Conservation (phyloP, 2,888 invertebrate genomes). For the Archips crataeganus region DNA sequence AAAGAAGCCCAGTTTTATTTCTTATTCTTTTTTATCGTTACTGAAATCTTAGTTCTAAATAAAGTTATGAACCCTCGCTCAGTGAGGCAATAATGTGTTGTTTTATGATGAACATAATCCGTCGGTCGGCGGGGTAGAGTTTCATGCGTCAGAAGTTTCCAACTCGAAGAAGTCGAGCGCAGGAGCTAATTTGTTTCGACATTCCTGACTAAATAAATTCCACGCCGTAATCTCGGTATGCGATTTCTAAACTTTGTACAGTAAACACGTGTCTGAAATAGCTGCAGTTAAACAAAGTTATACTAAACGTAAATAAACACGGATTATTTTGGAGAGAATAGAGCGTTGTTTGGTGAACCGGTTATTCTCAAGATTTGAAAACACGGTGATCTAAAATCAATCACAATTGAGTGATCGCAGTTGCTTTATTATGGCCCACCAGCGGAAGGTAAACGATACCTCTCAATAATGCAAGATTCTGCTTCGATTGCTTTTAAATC, state of each 20-base stretch:
- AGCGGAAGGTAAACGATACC: neutral
- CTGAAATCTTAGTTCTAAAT: neutral
- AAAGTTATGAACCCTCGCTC: constrained; percentile 5
- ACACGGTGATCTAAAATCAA: neutral
- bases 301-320: constrained; percentile 24
- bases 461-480: neutral
- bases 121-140: constrained; percentile 2
- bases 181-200: constrained; percentile 3
- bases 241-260: constrained; percentile 19
- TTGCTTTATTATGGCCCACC: neutral
- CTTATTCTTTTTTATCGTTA: neutral
- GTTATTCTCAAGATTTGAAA: neutral
- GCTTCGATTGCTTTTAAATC: neutral
- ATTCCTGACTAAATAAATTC: constrained; percentile 17
- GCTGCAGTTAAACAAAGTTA: constrained; percentile 11
- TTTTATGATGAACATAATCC: constrained; percentile 4
- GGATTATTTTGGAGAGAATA: constrained; percentile 1
- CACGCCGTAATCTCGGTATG: constrained; percentile 13
- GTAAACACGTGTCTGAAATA: constrained; percentile 28
- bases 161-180: neutral
- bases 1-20: neutral
- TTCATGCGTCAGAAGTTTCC: constrained; percentile 1
- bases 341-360: neutral
- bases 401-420: neutral
- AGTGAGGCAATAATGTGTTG: constrained; percentile 1